Evolutionary conservation across 2,113 vertebrate genomes (phyloP).

Genomic region (Poicephalus meyeri): DNA sequence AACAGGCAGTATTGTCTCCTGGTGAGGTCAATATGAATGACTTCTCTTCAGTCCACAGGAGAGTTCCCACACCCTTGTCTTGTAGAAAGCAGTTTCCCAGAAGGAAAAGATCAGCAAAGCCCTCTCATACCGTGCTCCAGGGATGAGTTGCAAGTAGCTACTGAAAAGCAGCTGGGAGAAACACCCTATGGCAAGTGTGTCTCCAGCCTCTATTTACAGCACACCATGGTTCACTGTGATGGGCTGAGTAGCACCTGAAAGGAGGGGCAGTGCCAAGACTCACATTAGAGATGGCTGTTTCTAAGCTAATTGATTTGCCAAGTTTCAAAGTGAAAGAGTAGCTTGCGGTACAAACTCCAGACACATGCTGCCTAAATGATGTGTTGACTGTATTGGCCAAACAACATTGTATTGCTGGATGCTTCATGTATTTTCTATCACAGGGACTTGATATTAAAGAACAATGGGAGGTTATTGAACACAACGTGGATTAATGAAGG

Average conservation of each 20-base stretch:
- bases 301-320: background rate
- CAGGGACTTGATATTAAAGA: background rate
- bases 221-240: background rate
- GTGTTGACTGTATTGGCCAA: background rate
- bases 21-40: background rate
- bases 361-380: background rate
- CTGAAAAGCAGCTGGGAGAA: background rate
- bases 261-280: background rate
- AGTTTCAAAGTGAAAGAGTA: background rate
- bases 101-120: background rate
- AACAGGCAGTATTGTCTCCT: background rate
- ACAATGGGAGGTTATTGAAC: background rate
- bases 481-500: background rate
- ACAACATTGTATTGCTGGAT: background rate
- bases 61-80: fast-evolving
- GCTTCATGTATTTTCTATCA: background rate
- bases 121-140: background rate
- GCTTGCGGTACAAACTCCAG: background rate
- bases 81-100: background rate
- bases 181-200: background rate
- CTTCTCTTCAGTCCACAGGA: background rate
- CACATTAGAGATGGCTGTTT: background rate
- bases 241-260: background rate
- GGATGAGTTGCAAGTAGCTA: background rate
- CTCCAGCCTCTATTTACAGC: background rate